Evolutionary conservation across 2,113 vertebrate species (phyloP), one percentile per base, ranked within the genome.

Genomic region (Perccottus glenii): DNA sequence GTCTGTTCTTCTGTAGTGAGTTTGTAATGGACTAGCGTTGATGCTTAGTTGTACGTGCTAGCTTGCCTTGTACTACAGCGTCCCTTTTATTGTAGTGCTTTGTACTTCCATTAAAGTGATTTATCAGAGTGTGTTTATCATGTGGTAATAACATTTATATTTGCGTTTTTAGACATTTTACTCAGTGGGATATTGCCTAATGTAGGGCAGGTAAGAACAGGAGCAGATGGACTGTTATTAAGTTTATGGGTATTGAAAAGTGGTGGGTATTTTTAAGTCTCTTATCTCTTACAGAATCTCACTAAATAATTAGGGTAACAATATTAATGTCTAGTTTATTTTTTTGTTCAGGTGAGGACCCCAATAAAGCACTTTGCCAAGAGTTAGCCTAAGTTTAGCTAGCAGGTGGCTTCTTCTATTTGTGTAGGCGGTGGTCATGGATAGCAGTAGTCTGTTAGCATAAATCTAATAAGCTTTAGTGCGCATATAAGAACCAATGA

Each of bases 221-320:
- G 62, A 65, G 63, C 80, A 86, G 76, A 85, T 89, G 85, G 83
- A 67, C 74, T 55, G 53, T 82, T 84, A 82, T 86, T 67, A 84
- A 85, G 67, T 87, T 84, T 65, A 78, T 70, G 82, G 79, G 81
- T 64, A 67, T 27, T 87, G 73, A 85, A 90, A 89, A 89, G 87
- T 85, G 81, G 69, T 79, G 73, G 77, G 65, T 60, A 11, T 61
- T 55, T 45, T 56, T 84, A 73, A 85, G 58, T 80, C 69, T 67
- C 60, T 85, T 79, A 86, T 84, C 75, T 55, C 70, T 62, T 45
- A 75, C 48, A 67, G 56, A 65, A 64, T 59, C 70, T 40, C 65
- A 45, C 61, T 78, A 27, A 59, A 63, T 74, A 77, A 76, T 77
- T 63, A 66, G 15, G 73, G 57, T 55, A 75, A 84, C 80, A 63